These are phyloP conservation scores for Clinocottus analis DNA, from an alignment of 2,113 vertebrate species.

Conservation along the genomic window DNA sequence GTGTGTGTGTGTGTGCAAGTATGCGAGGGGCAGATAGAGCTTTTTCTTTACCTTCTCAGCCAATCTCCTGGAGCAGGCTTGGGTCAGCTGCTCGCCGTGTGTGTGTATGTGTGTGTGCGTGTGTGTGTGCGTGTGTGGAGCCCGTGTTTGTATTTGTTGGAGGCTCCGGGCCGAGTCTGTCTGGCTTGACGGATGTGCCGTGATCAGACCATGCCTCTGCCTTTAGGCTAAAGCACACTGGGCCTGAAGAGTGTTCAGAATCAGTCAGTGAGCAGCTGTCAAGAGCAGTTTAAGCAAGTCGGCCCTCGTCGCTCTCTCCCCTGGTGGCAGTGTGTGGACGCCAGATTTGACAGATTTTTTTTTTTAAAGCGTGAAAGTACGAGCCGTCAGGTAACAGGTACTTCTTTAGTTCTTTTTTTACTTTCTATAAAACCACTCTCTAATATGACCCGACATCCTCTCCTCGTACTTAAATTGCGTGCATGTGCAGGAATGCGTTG, in stretches of 20 bases:
- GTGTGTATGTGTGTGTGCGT: slow-evolving; percentile 1
- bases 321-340: slow-evolving; percentile 20
- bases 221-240: slow-evolving; percentile 52
- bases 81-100: slow-evolving; percentile 26
- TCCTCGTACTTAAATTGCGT: not conserved
- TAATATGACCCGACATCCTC: not conserved
- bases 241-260: slow-evolving; percentile 34
- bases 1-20: slow-evolving; percentile 17
- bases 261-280: slow-evolving; percentile 56
- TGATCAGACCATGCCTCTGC: slow-evolving; percentile 53
- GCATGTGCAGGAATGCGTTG: not conserved
- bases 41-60: slow-evolving; percentile 26
- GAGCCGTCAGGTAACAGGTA: slow-evolving; percentile 11
- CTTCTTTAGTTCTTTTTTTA: not conserved
- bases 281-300: slow-evolving; percentile 58
- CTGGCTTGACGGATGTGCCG: slow-evolving; percentile 52
- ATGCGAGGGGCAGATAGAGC: slow-evolving; percentile 36
- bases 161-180: slow-evolving; percentile 49
- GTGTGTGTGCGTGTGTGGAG: not conserved
- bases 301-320: not conserved
- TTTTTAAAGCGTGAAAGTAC: not conserved
- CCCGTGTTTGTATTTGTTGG: slow-evolving; percentile 40
- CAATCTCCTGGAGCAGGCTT: slow-evolving; percentile 50
- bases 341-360: slow-evolving; percentile 43
- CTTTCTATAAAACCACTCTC: not conserved